Conservation (phyloP, 2,797 vertebrate genomes). For the Mus minutoides region DNA sequence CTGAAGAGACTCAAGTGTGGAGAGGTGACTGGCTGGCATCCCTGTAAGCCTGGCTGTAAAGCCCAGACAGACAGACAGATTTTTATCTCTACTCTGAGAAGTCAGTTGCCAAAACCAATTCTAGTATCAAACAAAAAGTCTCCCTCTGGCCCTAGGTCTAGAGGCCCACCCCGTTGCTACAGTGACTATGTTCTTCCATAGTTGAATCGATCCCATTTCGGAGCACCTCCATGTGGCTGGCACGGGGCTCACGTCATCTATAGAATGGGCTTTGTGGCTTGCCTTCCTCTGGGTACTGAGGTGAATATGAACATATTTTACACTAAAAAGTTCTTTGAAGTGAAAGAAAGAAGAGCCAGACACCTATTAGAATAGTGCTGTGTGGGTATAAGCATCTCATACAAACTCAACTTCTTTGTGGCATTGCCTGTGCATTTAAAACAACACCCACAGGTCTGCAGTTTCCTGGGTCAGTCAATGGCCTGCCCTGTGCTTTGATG, state of each 20-base stretch:
- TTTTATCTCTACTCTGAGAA: slow-evolving; percentile 20
- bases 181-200: background rate
- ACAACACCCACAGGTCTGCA: background rate
- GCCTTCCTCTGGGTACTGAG: background rate
- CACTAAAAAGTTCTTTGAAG: slow-evolving; percentile 30
- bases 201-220: background rate
- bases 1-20: background rate
- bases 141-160: background rate
- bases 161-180: background rate
- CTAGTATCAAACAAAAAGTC: slow-evolving; percentile 44
- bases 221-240: background rate
- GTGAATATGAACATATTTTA: slow-evolving; percentile 21
- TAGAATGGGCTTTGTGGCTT: background rate
- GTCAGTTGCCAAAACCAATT: slow-evolving; percentile 48
- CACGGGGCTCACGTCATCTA: background rate
- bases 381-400: slow-evolving; percentile 37
- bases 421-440: background rate
- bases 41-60: background rate
- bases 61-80: background rate
- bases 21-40: background rate
- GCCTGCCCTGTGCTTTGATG: background rate
- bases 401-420: slow-evolving; percentile 22
- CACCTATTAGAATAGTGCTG: background rate
- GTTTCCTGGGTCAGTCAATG: background rate
- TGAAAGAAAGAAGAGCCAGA: slow-evolving; percentile 41